Evolutionary conservation across 2,888 invertebrate genomes (phyloP), one percentile per base, ranked within the genome.

Genomic region (Celastrina argiolus): DNA sequence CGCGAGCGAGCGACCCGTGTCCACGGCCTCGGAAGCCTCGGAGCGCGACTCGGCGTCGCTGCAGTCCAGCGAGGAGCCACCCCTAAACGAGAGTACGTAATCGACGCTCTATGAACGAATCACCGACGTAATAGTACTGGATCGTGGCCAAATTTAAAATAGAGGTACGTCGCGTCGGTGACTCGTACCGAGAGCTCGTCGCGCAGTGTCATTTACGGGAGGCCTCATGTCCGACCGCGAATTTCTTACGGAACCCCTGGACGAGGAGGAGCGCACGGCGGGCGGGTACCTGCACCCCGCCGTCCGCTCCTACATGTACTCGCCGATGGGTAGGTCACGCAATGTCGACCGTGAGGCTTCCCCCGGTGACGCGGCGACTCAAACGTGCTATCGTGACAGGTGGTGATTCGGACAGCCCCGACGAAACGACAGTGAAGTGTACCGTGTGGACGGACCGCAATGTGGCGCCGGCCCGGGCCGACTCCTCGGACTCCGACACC

Each of bases 351-450:
- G 74, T 81, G 83, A 81, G 81, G 82, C 83, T 83, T 73, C 68
- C 63, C 69, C 71, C 72, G 72, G 69, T 73, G 64, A 67, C 67
- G 74, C 75, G 71, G 74, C 74, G 73, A 73, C 77, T 74, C 76
- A 80, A 76, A 83, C 74, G 71, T 71, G 73, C 81, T 82, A 76
- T 88, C 81, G 82, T 87, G 81, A 83, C 90, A 90, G 90, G 92
- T 86, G 92, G 88, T 72, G 93, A 93, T 78, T 92, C 93, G 75
- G 93, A 93, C 77, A 93, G 93, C 81, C 90, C 92, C 70, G 93
- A 93, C 74, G 93, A 93, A 76, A 92, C 92, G 64, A 93, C 93
- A 70, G 87, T 93, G 81, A 93, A 93, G 83, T 92, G 92, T 74
- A 86, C 90, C 70, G 79, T 82, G 64, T 90, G 91, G 91, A 81